A percentile compares a stretch with the other conserved stretches of the same genome.
Evolutionary conservation across 1,140 invertebrate genomes (phyloP).

Genomic region (Mamestra configurata): DNA sequence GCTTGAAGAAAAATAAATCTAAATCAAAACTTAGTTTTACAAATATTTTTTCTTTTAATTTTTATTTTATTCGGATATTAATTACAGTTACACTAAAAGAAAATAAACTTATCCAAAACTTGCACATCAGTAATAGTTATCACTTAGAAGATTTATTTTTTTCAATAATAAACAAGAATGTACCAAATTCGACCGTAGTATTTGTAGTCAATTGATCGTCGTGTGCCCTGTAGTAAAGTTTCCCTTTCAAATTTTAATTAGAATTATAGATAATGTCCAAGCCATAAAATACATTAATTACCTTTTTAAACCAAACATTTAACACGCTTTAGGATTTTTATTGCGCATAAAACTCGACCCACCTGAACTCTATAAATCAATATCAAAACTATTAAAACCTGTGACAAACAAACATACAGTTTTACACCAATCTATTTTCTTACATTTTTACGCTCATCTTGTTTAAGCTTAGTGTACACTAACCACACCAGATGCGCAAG

Average conservation of each 20-base stretch:
- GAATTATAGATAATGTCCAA: not conserved
- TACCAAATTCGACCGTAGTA: too few relatives aligned
- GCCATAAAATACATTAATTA: constrained; percentile 45
- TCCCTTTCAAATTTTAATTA: constrained; percentile 3
- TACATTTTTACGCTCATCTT: constrained; percentile 36
- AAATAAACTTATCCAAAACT: too few relatives aligned
- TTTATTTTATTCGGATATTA: too few relatives aligned
- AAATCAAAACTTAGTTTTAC: too few relatives aligned
- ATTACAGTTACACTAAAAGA: too few relatives aligned
- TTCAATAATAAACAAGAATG: too few relatives aligned
- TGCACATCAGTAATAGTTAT: too few relatives aligned
- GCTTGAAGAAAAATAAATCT: too few relatives aligned
- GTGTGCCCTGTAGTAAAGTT: not conserved
- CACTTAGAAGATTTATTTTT: too few relatives aligned
- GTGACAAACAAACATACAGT: constrained; percentile 43
- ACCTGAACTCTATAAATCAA: constrained; percentile 39
- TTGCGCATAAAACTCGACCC: constrained; percentile 39
- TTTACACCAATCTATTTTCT: constrained; percentile 36
- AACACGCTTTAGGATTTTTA: constrained; percentile 20
- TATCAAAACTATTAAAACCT: constrained; percentile 37
- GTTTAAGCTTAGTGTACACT: constrained; percentile 57
- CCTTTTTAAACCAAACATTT: constrained; percentile 19
- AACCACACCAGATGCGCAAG: constrained; percentile 66
- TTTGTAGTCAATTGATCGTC: too few relatives aligned
- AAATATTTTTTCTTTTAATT: too few relatives aligned